Percentiles rank a stretch among this genome's conserved stretches.
Conservation (phyloP, 2,797 vertebrate genomes). For the Phrynocephalus forsythii region DNA sequence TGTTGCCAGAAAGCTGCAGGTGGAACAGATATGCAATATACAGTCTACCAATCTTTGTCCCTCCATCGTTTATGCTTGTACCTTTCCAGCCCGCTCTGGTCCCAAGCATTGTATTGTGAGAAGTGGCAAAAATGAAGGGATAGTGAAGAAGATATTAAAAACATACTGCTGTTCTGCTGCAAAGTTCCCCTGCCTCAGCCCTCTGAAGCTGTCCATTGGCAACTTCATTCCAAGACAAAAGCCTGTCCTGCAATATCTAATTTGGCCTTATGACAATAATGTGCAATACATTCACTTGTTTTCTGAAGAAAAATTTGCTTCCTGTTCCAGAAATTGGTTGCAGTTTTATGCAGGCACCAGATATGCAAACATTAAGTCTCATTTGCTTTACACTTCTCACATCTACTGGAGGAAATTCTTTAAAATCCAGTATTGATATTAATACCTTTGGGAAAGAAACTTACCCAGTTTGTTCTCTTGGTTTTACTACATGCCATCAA, state of each 20-base stretch:
- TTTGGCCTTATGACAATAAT: background rate
- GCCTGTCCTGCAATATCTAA: background rate
- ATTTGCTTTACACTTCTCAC: background rate
- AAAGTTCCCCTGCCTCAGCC: background rate
- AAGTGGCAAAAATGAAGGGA: background rate
- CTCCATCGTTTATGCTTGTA: no score
- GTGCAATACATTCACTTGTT: background rate
- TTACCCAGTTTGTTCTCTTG: background rate
- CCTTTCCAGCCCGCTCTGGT: background rate
- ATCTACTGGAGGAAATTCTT: background rate
- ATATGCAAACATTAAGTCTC: background rate
- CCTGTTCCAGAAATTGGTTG: background rate
- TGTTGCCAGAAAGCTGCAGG: no score
- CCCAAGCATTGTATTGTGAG: background rate
- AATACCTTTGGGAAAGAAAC: background rate
- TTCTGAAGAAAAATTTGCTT: background rate
- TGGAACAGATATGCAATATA: no score
- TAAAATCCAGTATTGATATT: background rate
- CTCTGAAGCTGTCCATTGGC: background rate
- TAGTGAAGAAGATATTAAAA: background rate
- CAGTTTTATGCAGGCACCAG: background rate
- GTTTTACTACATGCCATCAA: background rate
- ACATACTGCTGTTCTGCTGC: background rate
- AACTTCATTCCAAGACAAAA: background rate
- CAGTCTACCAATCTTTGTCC: background rate